A percentile compares a stretch with the other conserved stretches of the same genome.
Conservation (phyloP, 2,113 vertebrate species). For the Hirundichthys speculiger region DNA sequence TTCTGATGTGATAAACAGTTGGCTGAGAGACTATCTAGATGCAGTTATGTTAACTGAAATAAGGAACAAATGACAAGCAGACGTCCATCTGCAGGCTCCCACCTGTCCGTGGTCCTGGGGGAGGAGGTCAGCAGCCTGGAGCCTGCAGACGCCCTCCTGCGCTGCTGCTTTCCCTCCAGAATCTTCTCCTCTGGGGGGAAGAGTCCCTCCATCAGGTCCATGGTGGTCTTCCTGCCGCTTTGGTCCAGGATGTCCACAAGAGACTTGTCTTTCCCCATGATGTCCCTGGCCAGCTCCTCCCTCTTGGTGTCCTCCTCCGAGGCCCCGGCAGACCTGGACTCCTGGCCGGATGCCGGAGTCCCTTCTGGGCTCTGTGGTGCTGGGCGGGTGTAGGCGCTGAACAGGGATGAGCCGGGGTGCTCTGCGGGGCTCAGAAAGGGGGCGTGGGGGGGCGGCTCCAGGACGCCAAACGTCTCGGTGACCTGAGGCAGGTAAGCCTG, state of each 20-base stretch:
- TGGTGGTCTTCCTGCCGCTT: slow-evolving; percentile 91
- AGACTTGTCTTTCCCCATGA: slow-evolving; percentile 92
- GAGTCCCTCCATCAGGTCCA: slow-evolving; percentile 97
- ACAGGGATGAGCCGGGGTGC: slow-evolving; percentile 77
- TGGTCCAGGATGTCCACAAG: slow-evolving; percentile 93
- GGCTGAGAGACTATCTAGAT: too few relatives aligned
- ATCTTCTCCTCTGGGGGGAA: slow-evolving; percentile 91
- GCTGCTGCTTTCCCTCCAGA: slow-evolving; percentile 89
- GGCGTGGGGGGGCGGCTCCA: slow-evolving; percentile 54
- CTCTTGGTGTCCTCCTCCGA: slow-evolving; percentile 88
- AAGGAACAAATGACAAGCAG: too few relatives aligned
- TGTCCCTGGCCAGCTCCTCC: slow-evolving; percentile 90
- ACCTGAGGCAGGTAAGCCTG: slow-evolving; percentile 78
- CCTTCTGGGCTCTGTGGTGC: neutral
- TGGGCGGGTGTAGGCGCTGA: slow-evolving; percentile 83
- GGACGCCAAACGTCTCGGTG: slow-evolving; percentile 59
- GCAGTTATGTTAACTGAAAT: too few relatives aligned
- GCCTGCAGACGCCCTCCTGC: slow-evolving; percentile 82
- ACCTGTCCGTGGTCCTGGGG: slow-evolving; percentile 84
- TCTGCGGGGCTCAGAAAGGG: slow-evolving; percentile 76
- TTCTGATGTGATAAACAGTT: too few relatives aligned
- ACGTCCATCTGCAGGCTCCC: slow-evolving; percentile 67
- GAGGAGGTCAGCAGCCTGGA: slow-evolving; percentile 78
- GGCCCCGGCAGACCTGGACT: neutral
- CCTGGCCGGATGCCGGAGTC: neutral